Evolutionary conservation across 1,140 invertebrate species (phyloP).

Genomic region (Atta cephalotes): DNA sequence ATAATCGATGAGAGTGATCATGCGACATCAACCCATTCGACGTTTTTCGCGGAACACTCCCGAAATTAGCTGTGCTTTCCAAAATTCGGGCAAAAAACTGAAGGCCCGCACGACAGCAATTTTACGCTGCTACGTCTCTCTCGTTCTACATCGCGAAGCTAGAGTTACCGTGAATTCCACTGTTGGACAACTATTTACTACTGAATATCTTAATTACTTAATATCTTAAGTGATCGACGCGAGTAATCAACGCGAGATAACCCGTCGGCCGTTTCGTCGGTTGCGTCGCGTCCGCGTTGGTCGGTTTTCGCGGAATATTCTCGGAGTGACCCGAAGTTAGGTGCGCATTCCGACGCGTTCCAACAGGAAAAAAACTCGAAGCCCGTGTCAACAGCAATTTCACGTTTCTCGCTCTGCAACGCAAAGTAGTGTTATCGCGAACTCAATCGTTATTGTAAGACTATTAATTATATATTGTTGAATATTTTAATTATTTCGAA

Average conservation of each 20-base stretch:
- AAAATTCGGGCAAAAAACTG: too few species aligned
- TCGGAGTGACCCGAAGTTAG: background rate
- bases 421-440: background rate
- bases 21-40: too few species aligned
- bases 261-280: background rate
- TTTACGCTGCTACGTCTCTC: too few species aligned
- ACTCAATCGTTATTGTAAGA: background rate
- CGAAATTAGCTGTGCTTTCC: too few species aligned
- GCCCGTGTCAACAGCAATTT: background rate
- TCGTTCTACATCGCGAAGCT: too few species aligned
- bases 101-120: too few species aligned
- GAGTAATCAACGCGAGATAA: background rate
- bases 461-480: background rate
- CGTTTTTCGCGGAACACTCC: too few species aligned
- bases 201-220: too few species aligned
- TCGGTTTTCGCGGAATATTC: background rate
- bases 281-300: background rate
- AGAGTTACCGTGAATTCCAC: too few species aligned
- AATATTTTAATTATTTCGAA: background rate
- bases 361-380: background rate
- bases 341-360: background rate
- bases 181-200: too few species aligned
- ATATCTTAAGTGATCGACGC: too few species aligned
- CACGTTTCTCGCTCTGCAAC: background rate
- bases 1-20: too few species aligned